Conservation (phyloP, 2,888 invertebrate species). For the Amblyjoppa fuscipennis region DNA sequence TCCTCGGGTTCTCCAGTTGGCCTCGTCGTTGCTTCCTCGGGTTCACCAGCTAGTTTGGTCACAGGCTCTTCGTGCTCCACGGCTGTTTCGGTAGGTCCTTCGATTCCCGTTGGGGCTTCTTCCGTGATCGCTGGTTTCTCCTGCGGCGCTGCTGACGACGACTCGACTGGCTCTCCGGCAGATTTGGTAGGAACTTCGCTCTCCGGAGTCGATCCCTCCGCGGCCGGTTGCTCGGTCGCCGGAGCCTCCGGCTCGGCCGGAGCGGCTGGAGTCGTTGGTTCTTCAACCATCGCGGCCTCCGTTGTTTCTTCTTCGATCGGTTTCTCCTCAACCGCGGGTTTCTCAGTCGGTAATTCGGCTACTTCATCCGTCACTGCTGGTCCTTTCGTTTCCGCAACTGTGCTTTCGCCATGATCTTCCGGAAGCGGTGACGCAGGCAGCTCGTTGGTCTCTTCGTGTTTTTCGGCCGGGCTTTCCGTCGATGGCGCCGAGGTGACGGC, state of each 20-base stretch:
- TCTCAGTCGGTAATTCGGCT: slow-evolving; percentile 11
- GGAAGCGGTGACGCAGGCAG: neutral
- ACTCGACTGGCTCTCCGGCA: slow-evolving; percentile 37
- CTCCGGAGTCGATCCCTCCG: slow-evolving; percentile 8
- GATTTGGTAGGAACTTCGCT: slow-evolving; percentile 23
- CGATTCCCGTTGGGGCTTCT: slow-evolving; percentile 42
- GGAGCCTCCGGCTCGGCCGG: slow-evolving; percentile 2
- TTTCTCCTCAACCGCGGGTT: slow-evolving; percentile 10
- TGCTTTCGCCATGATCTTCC: neutral
- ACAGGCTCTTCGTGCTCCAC: slow-evolving; percentile 57
- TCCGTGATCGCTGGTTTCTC: slow-evolving; percentile 30
- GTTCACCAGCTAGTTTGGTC: slow-evolving; percentile 58
- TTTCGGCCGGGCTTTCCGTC: neutral
- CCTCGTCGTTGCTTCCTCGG: slow-evolving; percentile 40
- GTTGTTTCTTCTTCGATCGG: slow-evolving; percentile 18
- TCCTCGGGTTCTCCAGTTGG: slow-evolving; percentile 56
- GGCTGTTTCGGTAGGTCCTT: slow-evolving; percentile 64
- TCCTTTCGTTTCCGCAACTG: neutral
- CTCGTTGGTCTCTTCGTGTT: neutral
- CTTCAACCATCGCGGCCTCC: slow-evolving; percentile 8
- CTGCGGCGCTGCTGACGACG: slow-evolving; percentile 15
- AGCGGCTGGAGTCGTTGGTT: slow-evolving; percentile 22
- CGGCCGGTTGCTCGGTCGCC: neutral
- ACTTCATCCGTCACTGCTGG: neutral
- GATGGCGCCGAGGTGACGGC: neutral